These are phyloP conservation scores for Rhinichthys osculus DNA, from an alignment of 2,797 vertebrate genomes.

Conservation along the genomic window DNA sequence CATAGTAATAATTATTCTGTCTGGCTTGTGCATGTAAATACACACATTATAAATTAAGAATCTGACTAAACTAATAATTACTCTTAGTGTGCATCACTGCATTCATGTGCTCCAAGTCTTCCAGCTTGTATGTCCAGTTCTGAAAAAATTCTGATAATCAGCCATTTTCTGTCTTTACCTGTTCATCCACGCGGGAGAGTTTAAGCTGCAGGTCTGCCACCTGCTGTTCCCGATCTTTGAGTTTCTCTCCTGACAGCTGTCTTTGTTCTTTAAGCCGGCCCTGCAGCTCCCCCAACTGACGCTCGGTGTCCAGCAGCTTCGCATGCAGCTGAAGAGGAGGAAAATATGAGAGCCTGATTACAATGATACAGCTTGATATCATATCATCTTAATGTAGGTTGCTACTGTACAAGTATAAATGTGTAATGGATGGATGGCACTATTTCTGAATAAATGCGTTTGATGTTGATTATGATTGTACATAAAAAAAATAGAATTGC, in stretches of 20 bases:
- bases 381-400: not conserved
- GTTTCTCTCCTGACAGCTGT: slow-evolving; percentile 94
- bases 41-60: not conserved
- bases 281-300: slow-evolving; percentile 92
- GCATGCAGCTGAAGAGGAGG: slow-evolving; percentile 84
- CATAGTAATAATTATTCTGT: not conserved
- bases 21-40: not conserved
- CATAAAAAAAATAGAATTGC: not conserved
- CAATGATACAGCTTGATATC: not conserved
- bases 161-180: slow-evolving; percentile 76
- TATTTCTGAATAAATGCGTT: not conserved
- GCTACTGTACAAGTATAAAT: not conserved
- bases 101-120: not conserved
- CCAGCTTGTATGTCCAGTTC: not conserved
- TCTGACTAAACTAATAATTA: not conserved
- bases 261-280: slow-evolving; percentile 96
- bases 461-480: not conserved
- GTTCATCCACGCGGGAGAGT: slow-evolving; percentile 92
- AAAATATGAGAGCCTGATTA: not conserved
- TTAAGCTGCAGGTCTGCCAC: slow-evolving; percentile 93
- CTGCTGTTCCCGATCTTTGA: slow-evolving; percentile 96
- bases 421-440: not conserved
- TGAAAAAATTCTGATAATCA: not conserved
- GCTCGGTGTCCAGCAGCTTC: slow-evolving; percentile 93
- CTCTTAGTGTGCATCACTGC: not conserved